Percentiles rank a stretch among this genome's conserved stretches.
These are phyloP conservation scores for Anagrus nilaparvatae DNA, from an alignment of 1,140 invertebrate genomes.

Conservation along the genomic window DNA sequence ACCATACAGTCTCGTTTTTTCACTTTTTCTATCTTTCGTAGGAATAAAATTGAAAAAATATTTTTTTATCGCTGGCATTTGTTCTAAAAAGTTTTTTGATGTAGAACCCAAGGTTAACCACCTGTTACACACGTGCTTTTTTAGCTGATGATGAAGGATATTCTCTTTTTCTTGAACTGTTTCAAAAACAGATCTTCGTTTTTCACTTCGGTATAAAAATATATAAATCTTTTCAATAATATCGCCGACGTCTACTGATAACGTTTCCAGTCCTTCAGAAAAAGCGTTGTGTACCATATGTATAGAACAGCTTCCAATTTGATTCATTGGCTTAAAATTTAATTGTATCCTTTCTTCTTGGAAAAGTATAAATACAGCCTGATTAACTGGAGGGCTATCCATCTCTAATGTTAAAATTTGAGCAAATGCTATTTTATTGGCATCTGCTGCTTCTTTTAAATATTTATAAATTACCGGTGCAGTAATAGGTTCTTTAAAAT, in stretches of 20 bases:
- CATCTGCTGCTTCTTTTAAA: not conserved
- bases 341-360: not conserved
- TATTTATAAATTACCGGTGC: not conserved
- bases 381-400: conserved; percentile 1
- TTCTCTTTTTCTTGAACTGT: not conserved
- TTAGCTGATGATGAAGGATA: not conserved
- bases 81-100: not conserved
- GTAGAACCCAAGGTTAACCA: not conserved
- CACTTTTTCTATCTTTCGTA: too few species aligned
- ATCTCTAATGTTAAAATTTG: not conserved
- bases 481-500: not conserved
- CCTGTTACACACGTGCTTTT: not conserved
- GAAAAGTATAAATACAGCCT: conserved; percentile 2
- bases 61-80: not conserved
- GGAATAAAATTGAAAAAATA: conserved; percentile 4
- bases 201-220: not conserved
- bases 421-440: not conserved
- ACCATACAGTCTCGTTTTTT: too few species aligned
- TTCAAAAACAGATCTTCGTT: not conserved
- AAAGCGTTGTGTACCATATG: conserved; percentile 3
- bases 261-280: not conserved
- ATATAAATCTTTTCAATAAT: conserved; percentile 2
- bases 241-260: not conserved
- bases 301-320: conserved; percentile 1
- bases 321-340: not conserved